These are phyloP conservation scores for Dreissena rostriformis DNA, from an alignment of 1,140 invertebrate genomes.

Conservation along the genomic window DNA sequence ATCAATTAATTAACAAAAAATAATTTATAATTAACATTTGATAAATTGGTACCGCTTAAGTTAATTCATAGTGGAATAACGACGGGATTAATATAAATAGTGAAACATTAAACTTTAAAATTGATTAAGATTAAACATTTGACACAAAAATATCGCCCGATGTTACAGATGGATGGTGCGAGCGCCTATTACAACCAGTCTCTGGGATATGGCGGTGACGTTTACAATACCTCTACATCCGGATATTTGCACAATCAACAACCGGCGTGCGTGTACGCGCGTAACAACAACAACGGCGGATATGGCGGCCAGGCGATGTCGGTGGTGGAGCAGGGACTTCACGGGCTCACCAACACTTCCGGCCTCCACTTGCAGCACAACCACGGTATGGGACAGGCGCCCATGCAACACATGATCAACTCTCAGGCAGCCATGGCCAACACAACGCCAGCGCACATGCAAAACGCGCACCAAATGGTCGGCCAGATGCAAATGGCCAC, in stretches of 20 bases:
- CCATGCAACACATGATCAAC: constrained; percentile 32
- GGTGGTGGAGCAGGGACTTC: constrained; percentile 72
- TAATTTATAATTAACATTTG: no score
- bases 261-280: constrained; percentile 64
- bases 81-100: no score
- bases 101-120: no score
- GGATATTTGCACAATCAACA: constrained; percentile 29
- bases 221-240: constrained; percentile 47
- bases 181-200: constrained; percentile 65
- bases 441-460: constrained; percentile 72
- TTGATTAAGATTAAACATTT: no score
- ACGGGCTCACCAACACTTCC: constrained; percentile 31
- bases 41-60: no score
- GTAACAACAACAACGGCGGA: constrained; percentile 58
- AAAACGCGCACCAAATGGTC: constrained; percentile 56
- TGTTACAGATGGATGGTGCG: constrained; percentile 66
- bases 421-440: constrained; percentile 60
- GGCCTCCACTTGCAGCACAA: neutral
- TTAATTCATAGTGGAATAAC: no score
- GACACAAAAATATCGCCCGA: constrained; percentile 14
- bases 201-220: constrained; percentile 56
- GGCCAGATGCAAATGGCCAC: constrained; percentile 51
- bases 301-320: constrained; percentile 77
- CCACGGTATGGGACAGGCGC: constrained; percentile 49
- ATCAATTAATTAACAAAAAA: no score